Base-by-base conservation (phyloP, 2,797 vertebrate species). In the Neopelma chrysocephalum region DNA sequence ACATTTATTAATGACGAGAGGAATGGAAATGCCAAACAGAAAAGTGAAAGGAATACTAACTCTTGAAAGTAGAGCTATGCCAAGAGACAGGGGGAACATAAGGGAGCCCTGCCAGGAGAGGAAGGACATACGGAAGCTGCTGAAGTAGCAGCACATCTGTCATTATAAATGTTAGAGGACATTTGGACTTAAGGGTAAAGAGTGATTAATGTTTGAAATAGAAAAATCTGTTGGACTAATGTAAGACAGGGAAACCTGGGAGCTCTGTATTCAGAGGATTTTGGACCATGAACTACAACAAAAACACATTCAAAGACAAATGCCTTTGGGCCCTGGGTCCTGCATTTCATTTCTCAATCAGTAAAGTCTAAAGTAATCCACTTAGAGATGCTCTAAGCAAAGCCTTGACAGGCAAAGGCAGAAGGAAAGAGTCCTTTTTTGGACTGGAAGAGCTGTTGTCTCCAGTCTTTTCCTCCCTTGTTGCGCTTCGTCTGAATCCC, bases 1-100 rank as follows among this genome's bases (percentile, higher is more conserved):
- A 66, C 60, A 34, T 76, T 91, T 93, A 91, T 91, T 96, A 87
- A 93, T 87, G 78, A 84, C 62, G 66, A 90, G 43, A 83, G 21
- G 54, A 91, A 78, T 54, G 21, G 40, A 87, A 93, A 87, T 75
- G 75, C 31, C 71, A 91, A 82, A 77, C 10, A 76, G n/a, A 87
- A 90, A 77, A 95, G 75, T 50, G 64, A 87, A 87, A 90, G 32
- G 60, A 95, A 94, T 94, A 54, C 78, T 91, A 92, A 97, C n/a
- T 92, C 75, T 57, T 72, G 38, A 92, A 87, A 92, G 57, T 3
- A 84, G 34, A 85, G 38, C 68, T 82, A 47, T 87, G 89, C 88
- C 89, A 96, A 62, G 83, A 96, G 84, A 79, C 51, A 23, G 47
- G 32, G 27, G 25, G 54, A 32, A 65, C 61, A 38, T 57, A 64